Percentiles rank a stretch among this genome's conserved stretches.
phyloP scores from a whole-genome alignment of 2,888 invertebrate genomes.

The Adela reaumurella region DNA sequence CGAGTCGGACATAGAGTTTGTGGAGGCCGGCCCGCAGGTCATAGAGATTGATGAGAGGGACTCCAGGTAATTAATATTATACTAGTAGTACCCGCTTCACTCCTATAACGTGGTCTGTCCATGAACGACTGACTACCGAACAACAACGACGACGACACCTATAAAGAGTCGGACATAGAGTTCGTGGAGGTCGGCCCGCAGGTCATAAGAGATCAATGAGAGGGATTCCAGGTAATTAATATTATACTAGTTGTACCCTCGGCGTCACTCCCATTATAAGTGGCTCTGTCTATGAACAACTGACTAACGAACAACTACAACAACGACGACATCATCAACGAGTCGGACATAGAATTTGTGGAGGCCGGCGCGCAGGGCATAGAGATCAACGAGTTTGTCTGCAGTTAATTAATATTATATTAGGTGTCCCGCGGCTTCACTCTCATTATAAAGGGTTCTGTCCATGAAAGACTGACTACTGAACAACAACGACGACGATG shows the following conservation, averaged over 20 bases:
- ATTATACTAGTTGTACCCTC: too few relatives aligned
- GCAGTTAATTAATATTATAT: conserved; percentile 24
- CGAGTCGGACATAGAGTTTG: conserved; percentile 66
- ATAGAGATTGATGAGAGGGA: conserved; percentile 59
- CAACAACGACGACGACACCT: conserved; percentile 33
- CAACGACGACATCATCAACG: conserved; percentile 46
- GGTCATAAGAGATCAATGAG: conserved; percentile 59
- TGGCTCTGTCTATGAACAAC: too few relatives aligned
- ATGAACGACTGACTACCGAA: too few relatives aligned
- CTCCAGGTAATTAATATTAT: conserved; percentile 28
- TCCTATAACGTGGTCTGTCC: too few relatives aligned
- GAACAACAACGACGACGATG: conserved; percentile 32
- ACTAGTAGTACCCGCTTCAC: too few relatives aligned
- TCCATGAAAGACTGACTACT: too few relatives aligned
- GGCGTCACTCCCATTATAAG: too few relatives aligned
- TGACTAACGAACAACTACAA: conserved; percentile 10
- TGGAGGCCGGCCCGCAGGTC: conserved; percentile 61
- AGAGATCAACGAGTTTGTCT: conserved; percentile 54
- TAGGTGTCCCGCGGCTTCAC: too few relatives aligned
- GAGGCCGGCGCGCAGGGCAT: conserved; percentile 64
- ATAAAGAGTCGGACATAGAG: conserved; percentile 63
- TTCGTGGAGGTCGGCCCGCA: conserved; percentile 62
- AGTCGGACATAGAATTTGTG: conserved; percentile 65
- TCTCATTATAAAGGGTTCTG: too few relatives aligned
- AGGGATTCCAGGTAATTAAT: conserved; percentile 41